Base-by-base conservation (phyloP, 2,888 invertebrate genomes). In the Andrena dorsata region DNA sequence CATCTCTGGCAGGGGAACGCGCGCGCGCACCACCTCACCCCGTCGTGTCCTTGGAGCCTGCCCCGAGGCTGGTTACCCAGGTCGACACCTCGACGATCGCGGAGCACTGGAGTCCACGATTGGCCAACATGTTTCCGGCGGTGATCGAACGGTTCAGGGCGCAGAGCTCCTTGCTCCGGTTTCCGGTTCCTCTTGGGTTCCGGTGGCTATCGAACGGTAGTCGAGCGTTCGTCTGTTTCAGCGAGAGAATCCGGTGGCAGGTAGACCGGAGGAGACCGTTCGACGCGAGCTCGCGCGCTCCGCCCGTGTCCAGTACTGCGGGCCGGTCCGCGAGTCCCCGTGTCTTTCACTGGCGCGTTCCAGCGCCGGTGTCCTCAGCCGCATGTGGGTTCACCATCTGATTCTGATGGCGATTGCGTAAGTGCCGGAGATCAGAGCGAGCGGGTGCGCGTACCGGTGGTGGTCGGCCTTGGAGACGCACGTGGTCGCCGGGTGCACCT, bases 381-480 rank as follows among this genome's bases (percentile, higher is more conserved):
- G n/a, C n/a, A 74, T 73, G 86, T 84, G 86, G 83, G 84, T 66
- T 86, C 51, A 76, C 76, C 85, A 86, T 80, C 83, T 71, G 83
- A 83, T 86, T 84, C 80, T 47, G 76, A 70, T 47, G 28, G 28
- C 47, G 81, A 66, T 88, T 88, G 85, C 88, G 83, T 86, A 88
- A 88, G 88, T 69, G 66, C 71, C 53, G 30, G 65, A 63, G 79
- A 68, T 70, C 75, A 76, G 74, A 71, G 74, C 66, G 76, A 83
- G 74, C 72, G 47, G 16, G 53, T 53, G 53, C 30, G 74, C 41
- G 74, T 60, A 85, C 70, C 88, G 84, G 87, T 85, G 86, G 88
- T 88, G 84, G 90, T 89, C 91, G 92, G 90, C 92, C 92, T 92
- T 92, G 91, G 85, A 80, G 83, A 83, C 90, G 90, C 92, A 92